Percentiles rank a stretch among this genome's conserved stretches.
Conservation (phyloP, 64 coral and sea anemone genomes). For the Platygyra sinensis region DNA sequence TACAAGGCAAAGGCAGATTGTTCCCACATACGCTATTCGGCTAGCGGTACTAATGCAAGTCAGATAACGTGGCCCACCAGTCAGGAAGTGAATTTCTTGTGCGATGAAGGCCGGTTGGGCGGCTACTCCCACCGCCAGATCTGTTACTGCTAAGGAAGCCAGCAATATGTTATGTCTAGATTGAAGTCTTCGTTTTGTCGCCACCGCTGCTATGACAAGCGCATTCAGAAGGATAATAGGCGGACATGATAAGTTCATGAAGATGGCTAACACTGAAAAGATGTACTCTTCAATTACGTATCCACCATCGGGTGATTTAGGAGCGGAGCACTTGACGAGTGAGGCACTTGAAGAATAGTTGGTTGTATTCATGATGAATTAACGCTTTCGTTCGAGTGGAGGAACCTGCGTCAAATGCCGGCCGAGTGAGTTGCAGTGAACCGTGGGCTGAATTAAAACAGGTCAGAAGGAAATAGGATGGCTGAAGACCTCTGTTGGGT, state of each 20-base stretch:
- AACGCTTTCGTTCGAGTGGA: too few species aligned
- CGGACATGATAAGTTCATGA: neutral
- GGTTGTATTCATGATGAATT: neutral
- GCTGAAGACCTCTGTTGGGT: too few species aligned
- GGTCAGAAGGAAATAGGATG: too few species aligned
- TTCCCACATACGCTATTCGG: too few species aligned
- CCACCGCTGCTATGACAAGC: neutral
- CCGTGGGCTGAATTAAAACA: too few species aligned
- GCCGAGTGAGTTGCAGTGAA: too few species aligned
- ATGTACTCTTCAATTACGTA: too few species aligned
- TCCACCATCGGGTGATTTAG: too few species aligned
- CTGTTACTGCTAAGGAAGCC: neutral
- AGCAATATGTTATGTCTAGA: neutral
- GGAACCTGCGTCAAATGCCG: too few species aligned
- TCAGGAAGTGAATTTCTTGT: neutral
- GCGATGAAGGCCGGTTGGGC: neutral
- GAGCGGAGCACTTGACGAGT: too few species aligned
- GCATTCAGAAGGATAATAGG: neutral
- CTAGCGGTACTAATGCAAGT: neutral
- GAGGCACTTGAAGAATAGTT: neutral
- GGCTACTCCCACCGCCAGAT: neutral
- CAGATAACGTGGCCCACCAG: neutral
- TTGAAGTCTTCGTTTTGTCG: conserved; percentile 1
- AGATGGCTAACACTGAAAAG: too few species aligned
- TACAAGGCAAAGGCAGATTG: too few species aligned